Conservation (phyloP, 2,113 vertebrate genomes). For the Poeciliopsis prolifica region DNA sequence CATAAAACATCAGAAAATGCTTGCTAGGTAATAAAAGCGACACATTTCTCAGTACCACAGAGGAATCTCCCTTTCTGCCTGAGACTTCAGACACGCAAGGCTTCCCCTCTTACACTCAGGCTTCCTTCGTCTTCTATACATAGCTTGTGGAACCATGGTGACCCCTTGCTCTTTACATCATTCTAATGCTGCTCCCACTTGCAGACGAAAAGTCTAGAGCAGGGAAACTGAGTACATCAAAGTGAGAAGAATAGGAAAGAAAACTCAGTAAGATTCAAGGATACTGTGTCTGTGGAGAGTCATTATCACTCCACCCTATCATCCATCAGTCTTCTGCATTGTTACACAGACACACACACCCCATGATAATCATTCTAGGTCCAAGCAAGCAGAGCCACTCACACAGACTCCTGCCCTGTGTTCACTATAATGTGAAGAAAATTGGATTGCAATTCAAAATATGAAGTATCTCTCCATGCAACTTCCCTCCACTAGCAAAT, state of each 20-base stretch:
- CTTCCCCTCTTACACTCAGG: not conserved
- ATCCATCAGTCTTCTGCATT: constrained; percentile 59
- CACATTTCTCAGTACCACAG: not conserved
- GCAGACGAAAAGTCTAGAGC: constrained; percentile 13
- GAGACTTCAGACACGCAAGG: not conserved
- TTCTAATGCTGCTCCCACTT: not conserved
- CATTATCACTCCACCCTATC: constrained; percentile 56
- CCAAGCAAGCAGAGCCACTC: constrained; percentile 11
- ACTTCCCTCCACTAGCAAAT: constrained; percentile 17
- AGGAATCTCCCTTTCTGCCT: not conserved
- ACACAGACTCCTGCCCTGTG: constrained; percentile 15
- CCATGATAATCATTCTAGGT: constrained; percentile 12
- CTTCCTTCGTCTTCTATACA: not conserved
- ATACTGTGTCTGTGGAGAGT: constrained; percentile 36
- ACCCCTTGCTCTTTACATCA: not conserved
- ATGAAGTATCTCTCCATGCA: not conserved
- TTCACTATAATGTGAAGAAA: constrained; percentile 30
- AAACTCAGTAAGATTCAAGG: constrained; percentile 30
- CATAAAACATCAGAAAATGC: too few relatives aligned
- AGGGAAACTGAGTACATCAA: constrained; percentile 3
- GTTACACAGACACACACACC: constrained; percentile 19
- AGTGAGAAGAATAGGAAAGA: constrained; percentile 2
- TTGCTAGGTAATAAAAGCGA: too few relatives aligned
- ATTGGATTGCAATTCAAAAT: constrained; percentile 20
- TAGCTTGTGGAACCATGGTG: not conserved